These are phyloP conservation scores for Montipora cactus DNA, from an alignment of 64 coral and sea anemone genomes.

Conservation along the genomic window DNA sequence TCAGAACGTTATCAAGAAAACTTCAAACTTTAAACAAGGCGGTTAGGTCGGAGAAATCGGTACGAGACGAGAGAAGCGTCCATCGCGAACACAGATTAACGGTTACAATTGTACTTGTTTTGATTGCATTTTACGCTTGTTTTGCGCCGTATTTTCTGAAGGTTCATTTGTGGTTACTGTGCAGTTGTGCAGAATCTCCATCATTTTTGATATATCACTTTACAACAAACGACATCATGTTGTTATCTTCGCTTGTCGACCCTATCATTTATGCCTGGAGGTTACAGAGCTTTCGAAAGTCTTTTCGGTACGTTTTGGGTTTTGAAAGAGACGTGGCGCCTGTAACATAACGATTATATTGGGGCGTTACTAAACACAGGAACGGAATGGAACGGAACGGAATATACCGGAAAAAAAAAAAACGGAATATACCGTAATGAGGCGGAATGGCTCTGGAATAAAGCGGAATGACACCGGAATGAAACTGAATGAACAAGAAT, in stretches of 20 bases:
- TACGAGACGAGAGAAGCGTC: not conserved
- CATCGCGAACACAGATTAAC: not conserved
- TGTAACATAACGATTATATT: no score
- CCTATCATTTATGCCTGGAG: conserved; percentile 34
- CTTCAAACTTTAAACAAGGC: not conserved
- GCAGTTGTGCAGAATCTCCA: not conserved
- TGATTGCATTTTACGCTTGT: conserved; percentile 26
- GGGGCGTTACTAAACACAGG: no score
- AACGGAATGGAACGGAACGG: no score
- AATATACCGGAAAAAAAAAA: no score
- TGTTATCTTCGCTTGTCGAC: not conserved
- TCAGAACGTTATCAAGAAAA: not conserved
- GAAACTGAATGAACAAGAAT: no score
- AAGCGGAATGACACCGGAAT: no score
- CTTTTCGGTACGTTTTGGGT: not conserved
- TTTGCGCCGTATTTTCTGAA: conserved; percentile 9
- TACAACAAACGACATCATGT: conserved; percentile 12
- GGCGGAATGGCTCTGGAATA: no score
- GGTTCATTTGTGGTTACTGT: conserved; percentile 14
- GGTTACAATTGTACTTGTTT: not conserved
- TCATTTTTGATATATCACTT: conserved; percentile 1
- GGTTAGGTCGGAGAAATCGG: not conserved
- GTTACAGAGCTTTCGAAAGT: conserved; percentile 6
- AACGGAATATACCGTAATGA: no score
- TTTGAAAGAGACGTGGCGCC: not conserved